phyloP scores from a whole-genome alignment of 2,113 vertebrate species.

The Cranoglanis bouderius region DNA sequence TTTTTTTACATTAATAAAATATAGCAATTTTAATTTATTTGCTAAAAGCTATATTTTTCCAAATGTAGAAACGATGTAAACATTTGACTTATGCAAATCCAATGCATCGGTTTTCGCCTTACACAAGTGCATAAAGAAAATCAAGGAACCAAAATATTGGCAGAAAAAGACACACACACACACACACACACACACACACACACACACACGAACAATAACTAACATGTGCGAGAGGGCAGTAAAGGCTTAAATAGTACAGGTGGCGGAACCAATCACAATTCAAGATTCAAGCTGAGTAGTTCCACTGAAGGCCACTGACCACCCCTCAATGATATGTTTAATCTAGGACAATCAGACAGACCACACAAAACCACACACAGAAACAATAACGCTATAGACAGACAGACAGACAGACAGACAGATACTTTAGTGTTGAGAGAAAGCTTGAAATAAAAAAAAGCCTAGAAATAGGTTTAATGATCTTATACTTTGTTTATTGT shows the following conservation, averaged over 20 bases:
- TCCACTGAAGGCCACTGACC: neutral
- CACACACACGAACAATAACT: neutral
- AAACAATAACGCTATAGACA: neutral
- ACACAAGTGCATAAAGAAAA: neutral
- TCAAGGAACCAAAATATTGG: too few relatives aligned
- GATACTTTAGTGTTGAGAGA: neutral
- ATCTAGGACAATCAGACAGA: neutral
- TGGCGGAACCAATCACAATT: neutral
- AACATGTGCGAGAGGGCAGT: neutral
- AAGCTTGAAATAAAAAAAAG: neutral
- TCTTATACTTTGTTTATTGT: neutral
- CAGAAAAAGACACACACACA: neutral
- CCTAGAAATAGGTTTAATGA: neutral
- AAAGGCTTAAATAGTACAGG: slow-evolving; percentile 6
- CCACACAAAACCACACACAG: neutral
- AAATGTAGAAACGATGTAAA: too few relatives aligned
- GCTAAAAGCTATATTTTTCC: neutral
- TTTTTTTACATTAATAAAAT: neutral
- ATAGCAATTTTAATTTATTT: neutral
- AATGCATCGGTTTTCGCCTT: too few relatives aligned
- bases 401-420: neutral
- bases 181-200: neutral
- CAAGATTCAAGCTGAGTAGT: slow-evolving; percentile 15
- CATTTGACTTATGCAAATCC: too few relatives aligned
- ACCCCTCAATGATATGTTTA: neutral